Conservation (phyloP, 2,888 invertebrate species). For the Eupithecia centaureata region DNA sequence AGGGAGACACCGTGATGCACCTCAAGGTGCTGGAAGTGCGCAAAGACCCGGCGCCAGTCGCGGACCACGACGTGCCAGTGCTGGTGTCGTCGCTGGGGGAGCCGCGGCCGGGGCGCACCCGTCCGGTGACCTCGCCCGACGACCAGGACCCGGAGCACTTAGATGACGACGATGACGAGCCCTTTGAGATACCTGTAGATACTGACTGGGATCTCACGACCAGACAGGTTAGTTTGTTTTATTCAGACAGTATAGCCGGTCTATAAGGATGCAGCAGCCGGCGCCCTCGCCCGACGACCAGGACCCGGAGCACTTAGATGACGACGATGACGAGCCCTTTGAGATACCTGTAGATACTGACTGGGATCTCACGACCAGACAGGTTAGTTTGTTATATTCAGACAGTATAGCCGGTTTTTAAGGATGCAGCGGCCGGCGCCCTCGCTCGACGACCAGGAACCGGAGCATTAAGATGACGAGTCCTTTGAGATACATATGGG, state of each 20-base stretch:
- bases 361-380: constrained; percentile 97
- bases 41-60: constrained; percentile 91
- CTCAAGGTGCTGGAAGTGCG: constrained; percentile 93
- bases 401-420: too few relatives aligned
- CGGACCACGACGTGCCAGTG: constrained; percentile 96
- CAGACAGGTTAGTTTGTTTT: constrained; percentile 89
- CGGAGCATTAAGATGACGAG: constrained; percentile 81
- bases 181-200: constrained; percentile 69
- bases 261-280: too few relatives aligned
- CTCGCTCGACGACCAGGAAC: constrained; percentile 46
- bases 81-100: constrained; percentile 84
- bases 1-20: constrained; percentile 94
- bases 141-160: constrained; percentile 64
- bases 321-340: constrained; percentile 84
- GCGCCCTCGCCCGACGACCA: constrained; percentile 38
- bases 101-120: constrained; percentile 71
- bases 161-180: constrained; percentile 85
- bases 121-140: constrained; percentile 30
- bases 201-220: constrained; percentile 97
- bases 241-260: too few relatives aligned
- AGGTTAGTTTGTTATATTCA: constrained; percentile 87
- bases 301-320: constrained; percentile 74
- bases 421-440: too few relatives aligned
- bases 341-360: constrained; percentile 83
- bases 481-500: constrained; percentile 71